Conservation (phyloP, 1,140 invertebrate genomes). For the Yoshiicerus persimilis region DNA sequence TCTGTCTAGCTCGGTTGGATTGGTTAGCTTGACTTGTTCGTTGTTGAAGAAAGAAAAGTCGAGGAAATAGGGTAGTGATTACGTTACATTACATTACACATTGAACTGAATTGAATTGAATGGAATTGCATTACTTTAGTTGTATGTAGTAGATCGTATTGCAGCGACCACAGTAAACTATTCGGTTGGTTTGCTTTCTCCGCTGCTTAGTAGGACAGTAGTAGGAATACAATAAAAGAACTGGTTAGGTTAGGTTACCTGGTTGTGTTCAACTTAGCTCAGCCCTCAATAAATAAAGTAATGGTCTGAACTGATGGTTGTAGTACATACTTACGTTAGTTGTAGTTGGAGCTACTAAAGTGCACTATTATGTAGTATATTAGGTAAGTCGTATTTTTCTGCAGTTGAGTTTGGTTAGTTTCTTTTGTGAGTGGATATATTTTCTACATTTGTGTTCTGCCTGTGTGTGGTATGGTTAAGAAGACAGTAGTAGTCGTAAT, state of each 20-base stretch:
- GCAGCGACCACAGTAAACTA: neutral
- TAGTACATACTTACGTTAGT: neutral
- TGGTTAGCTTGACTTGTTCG: neutral
- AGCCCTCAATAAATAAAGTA: slow-evolving; percentile 20
- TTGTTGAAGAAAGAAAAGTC: neutral
- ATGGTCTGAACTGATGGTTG: neutral
- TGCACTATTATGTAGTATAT: too few species aligned
- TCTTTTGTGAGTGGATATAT: too few species aligned
- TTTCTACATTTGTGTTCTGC: too few species aligned
- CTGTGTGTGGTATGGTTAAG: too few species aligned
- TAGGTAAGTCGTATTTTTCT: too few species aligned
- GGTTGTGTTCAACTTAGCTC: neutral
- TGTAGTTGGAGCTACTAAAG: neutral
- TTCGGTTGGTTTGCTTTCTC: neutral
- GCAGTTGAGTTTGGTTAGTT: too few species aligned
- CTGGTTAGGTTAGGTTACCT: neutral
- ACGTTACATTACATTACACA: slow-evolving; percentile 20
- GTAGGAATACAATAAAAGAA: neutral
- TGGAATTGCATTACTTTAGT: slow-evolving; percentile 5
- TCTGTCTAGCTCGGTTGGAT: neutral
- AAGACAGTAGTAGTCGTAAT: too few species aligned
- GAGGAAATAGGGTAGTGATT: slow-evolving; percentile 6
- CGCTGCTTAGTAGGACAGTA: neutral
- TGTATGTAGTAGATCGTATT: slow-evolving; percentile 6
- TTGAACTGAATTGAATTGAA: slow-evolving; percentile 11